Base-by-base conservation (phyloP, 2,888 invertebrate genomes). In the Hylaea fasciaria region DNA sequence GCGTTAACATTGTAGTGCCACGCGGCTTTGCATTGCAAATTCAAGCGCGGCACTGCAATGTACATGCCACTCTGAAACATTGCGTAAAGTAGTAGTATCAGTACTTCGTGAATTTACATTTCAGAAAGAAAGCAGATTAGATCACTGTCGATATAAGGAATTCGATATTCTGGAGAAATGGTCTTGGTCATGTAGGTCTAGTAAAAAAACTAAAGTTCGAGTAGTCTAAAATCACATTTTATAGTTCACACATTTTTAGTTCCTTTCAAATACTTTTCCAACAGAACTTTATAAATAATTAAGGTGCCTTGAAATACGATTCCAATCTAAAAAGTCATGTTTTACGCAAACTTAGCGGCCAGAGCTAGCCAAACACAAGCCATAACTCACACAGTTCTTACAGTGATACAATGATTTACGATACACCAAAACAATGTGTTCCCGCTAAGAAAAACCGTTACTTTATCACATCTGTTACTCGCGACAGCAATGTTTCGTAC, bases 391-490 rank as follows among this genome's bases (percentile, higher is more conserved):
- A 10, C 40, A 46, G 32, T 39, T 49, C 39, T 39, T 16, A 35
- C 16, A n/a, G 37, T 44, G 22, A 52, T 52, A 52, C 44, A 17
- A 52, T 52, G 44, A 44, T 44, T 52, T 44, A 45, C 44, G 52
- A 11, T 37, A 40, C 51, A 51, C 12, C 11, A 51, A 29, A 32
- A 28, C 52, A 44, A 44, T 37, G 52, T 52, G 41, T 41, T 52
- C 12, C 8, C 17, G 37, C 32, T 44, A 35, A 52, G 52, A 45
- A 52, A 52, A 52, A 52, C 37, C 28, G 53, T 35, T 45, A 53
- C 39, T 14, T 53, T 46, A 12, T 53, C 46, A n/a, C 53, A 53
- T 53, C 45, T 53, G 53, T 53, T 53, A 46, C 53, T 53, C 28
- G 52, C 22, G 13, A 29, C 45, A 22, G 28, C 46, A 35, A 32